Conservation (phyloP, 2,113 vertebrate genomes). For the Callionymus lyra region DNA sequence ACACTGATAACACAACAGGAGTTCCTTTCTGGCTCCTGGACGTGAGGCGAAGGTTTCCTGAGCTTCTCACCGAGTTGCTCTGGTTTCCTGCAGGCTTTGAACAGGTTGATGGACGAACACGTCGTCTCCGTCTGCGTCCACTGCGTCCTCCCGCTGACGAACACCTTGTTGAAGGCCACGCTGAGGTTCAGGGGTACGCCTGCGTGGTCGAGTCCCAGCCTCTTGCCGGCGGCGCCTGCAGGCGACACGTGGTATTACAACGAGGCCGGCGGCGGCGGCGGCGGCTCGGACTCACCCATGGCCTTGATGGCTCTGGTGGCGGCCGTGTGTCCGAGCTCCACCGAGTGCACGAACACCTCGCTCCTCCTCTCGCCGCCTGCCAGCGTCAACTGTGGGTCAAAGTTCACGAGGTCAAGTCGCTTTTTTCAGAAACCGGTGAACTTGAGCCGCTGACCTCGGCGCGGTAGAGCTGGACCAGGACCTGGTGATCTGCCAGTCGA, state of each 20-base stretch:
- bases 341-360: conserved; percentile 87
- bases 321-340: conserved; percentile 89
- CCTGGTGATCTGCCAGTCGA: conserved; percentile 73
- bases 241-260: not conserved
- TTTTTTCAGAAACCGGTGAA: not conserved
- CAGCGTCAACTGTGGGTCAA: conserved; percentile 73
- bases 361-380: conserved; percentile 75
- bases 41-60: no score
- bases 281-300: conserved; percentile 78
- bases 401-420: not conserved
- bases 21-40: no score
- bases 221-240: conserved; percentile 83
- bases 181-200: conserved; percentile 84
- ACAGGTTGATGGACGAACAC: conserved; percentile 83
- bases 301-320: conserved; percentile 84
- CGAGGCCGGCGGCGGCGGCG: no score
- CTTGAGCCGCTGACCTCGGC: conserved; percentile 71
- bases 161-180: conserved; percentile 85
- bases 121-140: conserved; percentile 76
- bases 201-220: conserved; percentile 87
- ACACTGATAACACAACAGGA: no score
- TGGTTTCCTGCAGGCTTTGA: conserved; percentile 74
- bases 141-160: conserved; percentile 79
- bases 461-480: conserved; percentile 88
- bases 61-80: conserved; percentile 73